Evolutionary conservation across 1,140 invertebrate genomes (phyloP).

Genomic region (Ladona fulva): DNA sequence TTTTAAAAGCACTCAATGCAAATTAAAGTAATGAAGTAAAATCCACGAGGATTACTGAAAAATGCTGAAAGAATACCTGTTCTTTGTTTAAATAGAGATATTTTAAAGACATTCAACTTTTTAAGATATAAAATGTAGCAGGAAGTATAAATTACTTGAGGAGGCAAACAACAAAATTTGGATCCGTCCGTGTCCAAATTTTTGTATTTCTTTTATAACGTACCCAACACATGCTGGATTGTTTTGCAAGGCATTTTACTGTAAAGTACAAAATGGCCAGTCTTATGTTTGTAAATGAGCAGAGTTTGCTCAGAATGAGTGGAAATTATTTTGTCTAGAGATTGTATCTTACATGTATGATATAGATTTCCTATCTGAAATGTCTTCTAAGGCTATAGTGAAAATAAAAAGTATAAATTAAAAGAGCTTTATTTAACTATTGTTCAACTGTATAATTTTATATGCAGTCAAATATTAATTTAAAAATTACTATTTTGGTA

Average conservation of each 20-base stretch:
- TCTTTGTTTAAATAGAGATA: not conserved
- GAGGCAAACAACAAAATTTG: not conserved
- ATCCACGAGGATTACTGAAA: not conserved
- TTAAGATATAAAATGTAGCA: not conserved
- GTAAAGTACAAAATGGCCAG: conserved; percentile 5
- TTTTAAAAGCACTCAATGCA: not conserved
- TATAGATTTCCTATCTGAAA: conserved; percentile 10
- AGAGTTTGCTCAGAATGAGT: not conserved
- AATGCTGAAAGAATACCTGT: not conserved
- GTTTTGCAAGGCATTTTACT: conserved; percentile 1
- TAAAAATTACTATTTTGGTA: no score
- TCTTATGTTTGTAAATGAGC: not conserved
- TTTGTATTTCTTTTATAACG: not conserved
- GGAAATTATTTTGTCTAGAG: conserved; percentile 10
- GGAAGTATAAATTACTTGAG: not conserved
- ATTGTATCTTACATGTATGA: not conserved
- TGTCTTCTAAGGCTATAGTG: not conserved
- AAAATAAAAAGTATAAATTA: not conserved
- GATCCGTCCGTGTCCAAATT: not conserved
- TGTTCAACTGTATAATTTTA: no score
- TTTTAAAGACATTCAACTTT: not conserved
- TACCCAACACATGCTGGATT: not conserved
- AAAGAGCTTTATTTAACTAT: no score
- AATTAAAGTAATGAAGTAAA: not conserved
- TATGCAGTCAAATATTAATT: no score